A percentile compares a stretch with the other conserved stretches of the same genome.
Conservation (phyloP, 2,113 vertebrate genomes). For the Acanthochromis polyacanthus region DNA sequence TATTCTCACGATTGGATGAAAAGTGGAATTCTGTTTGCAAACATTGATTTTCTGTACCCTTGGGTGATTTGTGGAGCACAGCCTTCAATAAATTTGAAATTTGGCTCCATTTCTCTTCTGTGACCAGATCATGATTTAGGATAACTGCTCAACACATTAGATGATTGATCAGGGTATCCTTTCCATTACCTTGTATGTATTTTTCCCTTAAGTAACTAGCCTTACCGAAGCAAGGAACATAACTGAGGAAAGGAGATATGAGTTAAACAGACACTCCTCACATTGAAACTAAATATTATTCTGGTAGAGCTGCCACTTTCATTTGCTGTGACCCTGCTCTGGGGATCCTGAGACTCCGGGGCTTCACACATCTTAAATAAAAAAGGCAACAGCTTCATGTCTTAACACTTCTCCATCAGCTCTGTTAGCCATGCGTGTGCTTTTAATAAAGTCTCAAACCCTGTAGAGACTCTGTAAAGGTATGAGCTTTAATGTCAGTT, state of each 20-base stretch:
- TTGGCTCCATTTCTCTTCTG: constrained; percentile 60
- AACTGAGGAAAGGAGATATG: background rate
- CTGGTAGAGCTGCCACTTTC: constrained; percentile 82
- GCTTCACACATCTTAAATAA: constrained; percentile 88
- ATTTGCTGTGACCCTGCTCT: constrained; percentile 82
- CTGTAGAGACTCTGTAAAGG: constrained; percentile 25
- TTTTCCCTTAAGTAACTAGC: constrained; percentile 2
- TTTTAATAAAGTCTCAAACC: constrained; percentile 61
- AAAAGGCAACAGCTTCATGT: constrained; percentile 87
- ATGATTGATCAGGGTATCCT: constrained; percentile 57
- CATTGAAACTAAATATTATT: constrained; percentile 75
- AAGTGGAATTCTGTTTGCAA: constrained; percentile 49
- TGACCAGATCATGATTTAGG: constrained; percentile 61
- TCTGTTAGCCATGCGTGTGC: constrained; percentile 56
- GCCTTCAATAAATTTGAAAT: constrained; percentile 65
- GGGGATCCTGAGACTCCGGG: constrained; percentile 85
- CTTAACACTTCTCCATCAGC: constrained; percentile 84
- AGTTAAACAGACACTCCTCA: constrained; percentile 72
- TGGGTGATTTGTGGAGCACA: constrained; percentile 69
- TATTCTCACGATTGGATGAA: constrained; percentile 46
- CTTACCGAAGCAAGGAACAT: background rate
- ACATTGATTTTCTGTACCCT: constrained; percentile 67
- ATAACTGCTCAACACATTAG: constrained; percentile 43
- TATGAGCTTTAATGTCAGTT: background rate
- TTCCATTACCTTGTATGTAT: constrained; percentile 39